Evolutionary conservation across 2,797 vertebrate species (phyloP).

Genomic region (Trachops cirrhosus): DNA sequence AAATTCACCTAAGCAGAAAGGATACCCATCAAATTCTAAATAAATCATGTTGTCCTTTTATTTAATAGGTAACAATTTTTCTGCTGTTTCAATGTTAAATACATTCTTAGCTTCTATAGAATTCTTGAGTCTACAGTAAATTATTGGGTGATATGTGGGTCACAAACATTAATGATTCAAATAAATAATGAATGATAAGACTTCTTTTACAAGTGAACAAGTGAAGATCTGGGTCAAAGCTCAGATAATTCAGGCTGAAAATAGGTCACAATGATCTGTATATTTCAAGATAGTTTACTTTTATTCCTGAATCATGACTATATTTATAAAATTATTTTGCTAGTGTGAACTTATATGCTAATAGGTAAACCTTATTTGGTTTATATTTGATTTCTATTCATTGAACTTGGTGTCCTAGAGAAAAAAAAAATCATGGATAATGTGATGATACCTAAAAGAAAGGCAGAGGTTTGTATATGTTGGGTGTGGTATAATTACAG

Average conservation of each 20-base stretch:
- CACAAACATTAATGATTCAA: conserved; percentile 6
- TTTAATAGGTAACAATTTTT: background rate
- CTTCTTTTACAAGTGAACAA: background rate
- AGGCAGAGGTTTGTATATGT: background rate
- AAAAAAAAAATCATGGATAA: background rate
- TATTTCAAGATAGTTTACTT: conserved; percentile 35
- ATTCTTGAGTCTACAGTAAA: conserved; percentile 22
- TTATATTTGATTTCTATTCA: background rate
- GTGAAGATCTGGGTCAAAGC: background rate
- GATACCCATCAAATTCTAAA: background rate
- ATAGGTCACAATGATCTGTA: background rate
- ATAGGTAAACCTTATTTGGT: background rate
- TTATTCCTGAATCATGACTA: background rate
- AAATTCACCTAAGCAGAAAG: background rate
- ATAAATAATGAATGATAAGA: conserved; percentile 24
- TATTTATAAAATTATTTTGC: conserved; percentile 42
- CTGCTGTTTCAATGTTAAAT: conserved; percentile 18
- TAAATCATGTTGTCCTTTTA: conserved; percentile 10
- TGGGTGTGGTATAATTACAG: background rate
- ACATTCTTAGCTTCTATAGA: conserved; percentile 20
- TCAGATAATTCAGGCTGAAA: conserved; percentile 38
- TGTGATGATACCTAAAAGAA: background rate
- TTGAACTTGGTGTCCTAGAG: background rate
- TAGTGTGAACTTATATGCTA: background rate
- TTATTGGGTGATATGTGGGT: background rate